Evolutionary conservation across 1,140 invertebrate species (phyloP).

Genomic region (Ips typographus): DNA sequence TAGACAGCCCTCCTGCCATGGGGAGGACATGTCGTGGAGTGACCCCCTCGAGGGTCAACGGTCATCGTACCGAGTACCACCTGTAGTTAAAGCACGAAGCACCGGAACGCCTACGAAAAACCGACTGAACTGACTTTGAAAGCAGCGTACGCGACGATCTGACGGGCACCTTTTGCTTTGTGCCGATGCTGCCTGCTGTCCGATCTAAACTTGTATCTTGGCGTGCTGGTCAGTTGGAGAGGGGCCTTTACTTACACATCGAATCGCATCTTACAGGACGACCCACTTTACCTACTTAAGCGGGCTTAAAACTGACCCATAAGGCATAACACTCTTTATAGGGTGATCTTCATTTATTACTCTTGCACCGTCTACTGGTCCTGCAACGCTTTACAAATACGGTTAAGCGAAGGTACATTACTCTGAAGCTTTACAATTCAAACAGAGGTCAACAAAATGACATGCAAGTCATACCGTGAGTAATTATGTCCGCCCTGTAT

Average conservation of each 20-base stretch:
- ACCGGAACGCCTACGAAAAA: slow-evolving; percentile 25
- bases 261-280: slow-evolving; percentile 21
- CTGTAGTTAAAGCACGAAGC: slow-evolving; percentile 27
- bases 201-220: slow-evolving; percentile 36
- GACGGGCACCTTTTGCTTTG: slow-evolving; percentile 14
- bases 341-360: background rate
- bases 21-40: slow-evolving; percentile 33
- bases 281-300: slow-evolving; percentile 14
- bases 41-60: slow-evolving; percentile 34
- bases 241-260: slow-evolving; percentile 14
- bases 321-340: slow-evolving; percentile 1
- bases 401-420: too few relatives aligned
- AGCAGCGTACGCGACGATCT: slow-evolving; percentile 4
- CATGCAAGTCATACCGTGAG: background rate
- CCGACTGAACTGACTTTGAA: slow-evolving; percentile 5
- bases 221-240: slow-evolving; percentile 30
- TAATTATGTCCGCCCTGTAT: background rate
- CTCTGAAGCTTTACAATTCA: too few relatives aligned
- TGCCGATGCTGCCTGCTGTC: slow-evolving; percentile 17
- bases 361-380: background rate
- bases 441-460: background rate
- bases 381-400: background rate
- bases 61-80: slow-evolving; percentile 35
- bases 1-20: slow-evolving; percentile 42
- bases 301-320: slow-evolving; percentile 1